Evolutionary conservation across 2,113 vertebrate species (phyloP).

Genomic region (Hystrix cristata): DNA sequence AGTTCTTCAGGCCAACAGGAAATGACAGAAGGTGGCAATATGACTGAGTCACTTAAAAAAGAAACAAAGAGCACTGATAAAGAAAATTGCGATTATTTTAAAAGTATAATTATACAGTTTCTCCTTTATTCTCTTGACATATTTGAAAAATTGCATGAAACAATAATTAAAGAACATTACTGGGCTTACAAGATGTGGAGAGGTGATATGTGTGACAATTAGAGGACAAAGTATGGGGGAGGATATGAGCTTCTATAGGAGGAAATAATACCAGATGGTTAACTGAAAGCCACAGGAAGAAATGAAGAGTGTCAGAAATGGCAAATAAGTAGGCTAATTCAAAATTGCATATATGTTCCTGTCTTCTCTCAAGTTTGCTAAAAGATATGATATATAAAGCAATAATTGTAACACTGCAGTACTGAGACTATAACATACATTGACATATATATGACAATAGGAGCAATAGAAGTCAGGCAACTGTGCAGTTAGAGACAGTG

Average conservation of each 20-base stretch:
- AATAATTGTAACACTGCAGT: background rate
- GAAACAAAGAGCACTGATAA: background rate
- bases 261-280: background rate
- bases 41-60: background rate
- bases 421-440: background rate
- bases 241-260: background rate
- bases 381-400: background rate
- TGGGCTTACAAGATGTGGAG: background rate
- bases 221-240: background rate
- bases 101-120: conserved; percentile 1
- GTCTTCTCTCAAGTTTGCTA: background rate
- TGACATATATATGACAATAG: background rate
- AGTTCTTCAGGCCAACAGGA: background rate
- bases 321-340: background rate
- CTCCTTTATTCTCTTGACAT: background rate
- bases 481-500: background rate
- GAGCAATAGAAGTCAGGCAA: background rate
- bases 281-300: background rate
- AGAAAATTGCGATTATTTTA: background rate
- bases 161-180: conserved; percentile 16
- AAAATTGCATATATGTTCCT: background rate
- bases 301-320: background rate
- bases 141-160: background rate
- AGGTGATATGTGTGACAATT: background rate
- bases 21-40: background rate